Evolutionary conservation across 1,140 invertebrate genomes (phyloP), one percentile per base, ranked within the genome.

Genomic region (Drosophila persimilis): DNA sequence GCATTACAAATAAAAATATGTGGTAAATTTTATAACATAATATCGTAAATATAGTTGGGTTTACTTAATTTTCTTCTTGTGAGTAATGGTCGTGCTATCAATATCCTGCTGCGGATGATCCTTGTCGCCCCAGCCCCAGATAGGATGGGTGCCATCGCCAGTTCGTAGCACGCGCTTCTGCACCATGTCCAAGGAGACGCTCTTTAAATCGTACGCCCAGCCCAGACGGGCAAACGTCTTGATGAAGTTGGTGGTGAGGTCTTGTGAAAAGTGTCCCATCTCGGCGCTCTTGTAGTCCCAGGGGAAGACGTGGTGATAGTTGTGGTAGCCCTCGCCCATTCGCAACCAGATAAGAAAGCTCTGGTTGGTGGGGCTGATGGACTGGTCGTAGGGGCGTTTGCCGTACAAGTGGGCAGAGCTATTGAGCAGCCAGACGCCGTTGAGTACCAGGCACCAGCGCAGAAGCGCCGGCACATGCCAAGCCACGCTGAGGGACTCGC

Each of bases 241-340:
- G 63, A 98, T 97, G 88, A 98, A 97, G 0, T 93, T 92, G 0
- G 95, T 97, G 0, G 97, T 98, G 35, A 95, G 92, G 85, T 99
- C 99, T 6, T 95, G 91, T 6, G 93, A 93, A 92, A 95, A 96
- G 77, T 94, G 94, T 39, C 97, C 96, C 0, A 97, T 92, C 89
- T 97, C 96, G 6, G 96, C 93, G 1, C 96, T 95, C 89, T 97
- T 96, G 93, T 98, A 98, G 90, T 99, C 98, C 94, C 97, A 91
- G 0, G 98, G 98, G 92, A 99, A 99, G 0, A 96, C 95, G 92
- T 99, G 98, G 90, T 99, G 98, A 92, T 98, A 99, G 92, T 98
- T 99, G 91, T 98, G 97, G 94, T 96, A 98, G 1, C 97, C 97
- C 92, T 97, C 96, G 0, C 96, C 96, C 3, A 96, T 95, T 92